phyloP scores from a whole-genome alignment of 2,113 vertebrate genomes.

The Hassar affinis region DNA sequence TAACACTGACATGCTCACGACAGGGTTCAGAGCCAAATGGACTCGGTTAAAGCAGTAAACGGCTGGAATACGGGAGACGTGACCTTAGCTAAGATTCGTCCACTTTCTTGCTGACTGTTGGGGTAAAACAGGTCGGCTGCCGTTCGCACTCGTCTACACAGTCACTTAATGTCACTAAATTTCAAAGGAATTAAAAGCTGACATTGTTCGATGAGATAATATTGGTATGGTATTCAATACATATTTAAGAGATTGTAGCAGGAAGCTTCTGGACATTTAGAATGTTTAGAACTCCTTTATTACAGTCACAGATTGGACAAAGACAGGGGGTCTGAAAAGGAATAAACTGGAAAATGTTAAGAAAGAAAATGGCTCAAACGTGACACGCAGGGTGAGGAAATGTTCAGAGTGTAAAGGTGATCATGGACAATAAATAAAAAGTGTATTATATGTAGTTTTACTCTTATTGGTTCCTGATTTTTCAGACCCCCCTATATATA shows the following conservation, averaged over 20 bases:
- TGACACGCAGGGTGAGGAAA: not conserved
- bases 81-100: slow-evolving; percentile 23
- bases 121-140: not conserved
- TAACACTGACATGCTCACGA: slow-evolving; percentile 28
- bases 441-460: not conserved
- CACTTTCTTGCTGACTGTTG: slow-evolving; percentile 1
- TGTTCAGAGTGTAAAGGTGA: not conserved
- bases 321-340: not conserved
- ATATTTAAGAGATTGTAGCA: too few species aligned
- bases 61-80: slow-evolving; percentile 3
- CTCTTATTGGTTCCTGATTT: too few species aligned
- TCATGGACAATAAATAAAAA: not conserved
- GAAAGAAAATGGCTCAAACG: too few species aligned
- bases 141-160: not conserved
- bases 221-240: not conserved
- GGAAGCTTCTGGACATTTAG: too few species aligned
- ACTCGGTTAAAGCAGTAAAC: slow-evolving; percentile 3
- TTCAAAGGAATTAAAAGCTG: too few species aligned
- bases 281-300: not conserved
- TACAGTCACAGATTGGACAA: slow-evolving; percentile 1
- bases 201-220: not conserved
- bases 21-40: not conserved
- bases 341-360: not conserved
- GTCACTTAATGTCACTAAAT: too few species aligned
- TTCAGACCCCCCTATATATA: too few species aligned